A percentile compares a stretch with the other conserved stretches of the same genome.
Conservation (phyloP, 2,888 invertebrate species). For the Tipula helvola region DNA sequence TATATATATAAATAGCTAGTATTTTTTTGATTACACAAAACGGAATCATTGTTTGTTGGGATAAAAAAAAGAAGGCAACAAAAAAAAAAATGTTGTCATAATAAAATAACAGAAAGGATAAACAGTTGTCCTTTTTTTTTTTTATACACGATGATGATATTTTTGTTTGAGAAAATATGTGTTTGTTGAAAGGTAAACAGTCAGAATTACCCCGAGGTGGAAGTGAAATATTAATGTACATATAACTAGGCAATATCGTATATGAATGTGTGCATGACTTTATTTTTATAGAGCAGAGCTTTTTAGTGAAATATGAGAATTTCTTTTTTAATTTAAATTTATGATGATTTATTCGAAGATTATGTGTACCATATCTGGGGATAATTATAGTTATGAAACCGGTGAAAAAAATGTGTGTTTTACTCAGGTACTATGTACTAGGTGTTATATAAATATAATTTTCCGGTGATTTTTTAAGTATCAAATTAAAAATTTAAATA, state of each 20-base stretch:
- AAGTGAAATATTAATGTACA: neutral
- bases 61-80: neutral
- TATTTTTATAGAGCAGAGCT: neutral
- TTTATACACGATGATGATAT: neutral
- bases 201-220: neutral
- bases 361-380: neutral
- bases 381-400: neutral
- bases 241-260: neutral
- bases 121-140: neutral
- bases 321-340: neutral
- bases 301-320: neutral
- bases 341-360: neutral
- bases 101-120: neutral
- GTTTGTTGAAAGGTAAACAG: neutral
- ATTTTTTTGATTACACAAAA: neutral
- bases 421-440: too few relatives aligned
- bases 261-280: neutral
- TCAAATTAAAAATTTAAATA: too few relatives aligned
- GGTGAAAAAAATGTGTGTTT: neutral
- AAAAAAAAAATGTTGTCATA: neutral
- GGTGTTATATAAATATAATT: too few relatives aligned
- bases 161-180: neutral
- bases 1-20: neutral
- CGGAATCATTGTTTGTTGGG: neutral
- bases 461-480: too few relatives aligned